Percentiles rank a stretch among this genome's conserved stretches.
phyloP scores from a whole-genome alignment of 2,888 invertebrate genomes.

The Tetragonula carbonaria region DNA sequence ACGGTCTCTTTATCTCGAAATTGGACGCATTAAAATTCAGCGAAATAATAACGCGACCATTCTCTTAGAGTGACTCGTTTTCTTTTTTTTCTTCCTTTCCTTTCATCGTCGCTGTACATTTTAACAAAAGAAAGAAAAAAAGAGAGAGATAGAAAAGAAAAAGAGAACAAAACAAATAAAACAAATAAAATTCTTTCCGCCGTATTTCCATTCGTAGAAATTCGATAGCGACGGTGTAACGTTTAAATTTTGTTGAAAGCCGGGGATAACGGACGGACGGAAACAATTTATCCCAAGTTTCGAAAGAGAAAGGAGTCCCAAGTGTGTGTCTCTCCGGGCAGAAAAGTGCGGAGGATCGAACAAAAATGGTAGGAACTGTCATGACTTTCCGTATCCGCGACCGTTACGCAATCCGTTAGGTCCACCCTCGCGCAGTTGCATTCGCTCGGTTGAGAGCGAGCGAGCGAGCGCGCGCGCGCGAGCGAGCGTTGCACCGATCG shows the following conservation, averaged over 20 bases:
- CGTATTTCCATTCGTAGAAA: not conserved
- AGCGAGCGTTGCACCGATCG: conserved; percentile 44
- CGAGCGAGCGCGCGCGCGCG: conserved; percentile 39
- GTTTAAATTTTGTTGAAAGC: not conserved
- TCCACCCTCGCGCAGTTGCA: conserved; percentile 53
- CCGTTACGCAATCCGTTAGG: conserved; percentile 57
- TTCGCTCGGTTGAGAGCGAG: conserved; percentile 28
- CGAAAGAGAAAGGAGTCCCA: conserved; percentile 9
- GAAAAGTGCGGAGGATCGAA: not conserved
- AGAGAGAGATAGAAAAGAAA: not conserved
- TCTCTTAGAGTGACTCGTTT: not conserved
- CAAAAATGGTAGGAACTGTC: conserved; percentile 32
- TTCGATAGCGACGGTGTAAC: not conserved
- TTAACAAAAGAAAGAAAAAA: no score
- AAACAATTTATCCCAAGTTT: conserved; percentile 6
- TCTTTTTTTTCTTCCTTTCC: not conserved
- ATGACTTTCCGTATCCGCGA: conserved; percentile 27
- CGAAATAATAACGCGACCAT: not conserved
- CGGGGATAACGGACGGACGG: not conserved
- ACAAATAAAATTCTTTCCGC: not conserved
- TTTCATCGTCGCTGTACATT: not conserved
- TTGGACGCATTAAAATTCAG: not conserved
- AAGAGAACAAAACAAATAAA: not conserved
- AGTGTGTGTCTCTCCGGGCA: conserved; percentile 15
- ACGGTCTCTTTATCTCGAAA: not conserved